Evolutionary conservation across 2,797 vertebrate genomes (phyloP).

Genomic region (Enteromius unitaeniatus): DNA sequence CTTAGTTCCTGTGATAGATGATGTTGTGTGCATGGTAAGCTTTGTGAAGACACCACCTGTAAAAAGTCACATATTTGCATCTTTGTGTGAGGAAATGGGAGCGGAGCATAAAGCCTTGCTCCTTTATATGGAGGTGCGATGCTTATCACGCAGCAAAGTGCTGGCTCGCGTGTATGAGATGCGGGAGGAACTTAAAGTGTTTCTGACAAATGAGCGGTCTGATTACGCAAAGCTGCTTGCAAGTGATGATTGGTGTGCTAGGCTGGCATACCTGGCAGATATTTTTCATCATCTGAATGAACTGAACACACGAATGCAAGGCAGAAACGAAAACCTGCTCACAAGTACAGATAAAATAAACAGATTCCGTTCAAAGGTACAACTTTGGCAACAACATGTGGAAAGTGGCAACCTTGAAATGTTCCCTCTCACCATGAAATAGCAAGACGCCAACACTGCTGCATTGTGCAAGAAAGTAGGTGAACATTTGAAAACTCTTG

Average conservation of each 20-base stretch:
- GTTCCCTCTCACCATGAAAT: constrained; percentile 34
- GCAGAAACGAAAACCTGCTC: constrained; percentile 25
- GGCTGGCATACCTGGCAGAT: too few species aligned
- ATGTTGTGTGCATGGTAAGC: too few species aligned
- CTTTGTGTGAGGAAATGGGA: too few species aligned
- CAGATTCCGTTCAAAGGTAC: constrained; percentile 59
- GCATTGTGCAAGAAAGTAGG: constrained; percentile 56
- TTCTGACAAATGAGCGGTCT: too few species aligned
- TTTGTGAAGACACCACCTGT: too few species aligned
- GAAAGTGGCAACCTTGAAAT: constrained; percentile 57
- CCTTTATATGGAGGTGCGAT: too few species aligned
- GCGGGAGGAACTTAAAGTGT: too few species aligned
- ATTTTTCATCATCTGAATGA: constrained; percentile 50
- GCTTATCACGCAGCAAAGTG: neutral
- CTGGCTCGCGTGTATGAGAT: neutral
- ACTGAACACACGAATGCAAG: constrained; percentile 59
- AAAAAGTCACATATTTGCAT: too few species aligned
- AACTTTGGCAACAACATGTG: constrained; percentile 60
- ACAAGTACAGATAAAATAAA: constrained; percentile 63
- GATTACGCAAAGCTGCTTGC: too few species aligned
- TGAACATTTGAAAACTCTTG: constrained; percentile 60
- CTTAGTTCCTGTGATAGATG: too few species aligned
- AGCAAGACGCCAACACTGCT: constrained; percentile 48
- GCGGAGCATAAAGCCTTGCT: too few species aligned
- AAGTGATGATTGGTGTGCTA: neutral